Percentiles rank a stretch among this genome's conserved stretches.
These are phyloP conservation scores for Argyra leucocephala DNA, from an alignment of 2,888 invertebrate genomes.

Conservation along the genomic window DNA sequence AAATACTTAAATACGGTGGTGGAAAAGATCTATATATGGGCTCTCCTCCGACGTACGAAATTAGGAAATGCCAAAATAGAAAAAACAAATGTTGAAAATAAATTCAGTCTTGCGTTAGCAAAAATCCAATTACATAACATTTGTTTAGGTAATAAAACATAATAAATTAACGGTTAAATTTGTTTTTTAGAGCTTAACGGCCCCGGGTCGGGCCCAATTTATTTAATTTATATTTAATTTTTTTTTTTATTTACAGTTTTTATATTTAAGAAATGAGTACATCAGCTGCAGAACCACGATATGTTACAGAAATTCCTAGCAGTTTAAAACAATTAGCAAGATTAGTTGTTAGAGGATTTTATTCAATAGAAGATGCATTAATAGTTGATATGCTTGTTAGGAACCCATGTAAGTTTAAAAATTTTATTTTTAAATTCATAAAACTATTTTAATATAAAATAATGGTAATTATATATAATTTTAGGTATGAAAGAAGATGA, in stretches of 20 bases:
- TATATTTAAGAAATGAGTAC: slow-evolving; percentile 22
- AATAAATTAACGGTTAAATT: too few species aligned
- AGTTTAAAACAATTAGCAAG: slow-evolving; percentile 85
- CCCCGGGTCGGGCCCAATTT: too few species aligned
- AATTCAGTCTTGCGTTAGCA: too few species aligned
- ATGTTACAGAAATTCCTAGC: slow-evolving; percentile 86
- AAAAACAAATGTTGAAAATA: too few species aligned
- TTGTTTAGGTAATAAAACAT: too few species aligned
- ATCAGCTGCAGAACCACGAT: slow-evolving; percentile 56
- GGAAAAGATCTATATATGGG: too few species aligned
- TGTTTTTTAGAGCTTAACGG: too few species aligned
- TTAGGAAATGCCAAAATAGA: too few species aligned
- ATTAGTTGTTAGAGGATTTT: slow-evolving; percentile 86
- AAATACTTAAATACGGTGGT: too few species aligned
- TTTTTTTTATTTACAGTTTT: neutral
- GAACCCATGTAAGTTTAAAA: slow-evolving; percentile 74
- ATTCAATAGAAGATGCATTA: slow-evolving; percentile 84
- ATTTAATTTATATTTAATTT: too few species aligned
- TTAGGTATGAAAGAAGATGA: slow-evolving; percentile 81
- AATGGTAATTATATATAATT: slow-evolving; percentile 10
- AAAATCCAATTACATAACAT: too few species aligned
- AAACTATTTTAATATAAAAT: neutral
- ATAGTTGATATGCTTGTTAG: slow-evolving; percentile 92
- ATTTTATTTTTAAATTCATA: neutral
- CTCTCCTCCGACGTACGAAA: too few species aligned